A percentile compares a stretch with the other conserved stretches of the same genome.
Conservation (phyloP, 2,113 vertebrate species). For the Sinocyclocheilus anophthalmus region DNA sequence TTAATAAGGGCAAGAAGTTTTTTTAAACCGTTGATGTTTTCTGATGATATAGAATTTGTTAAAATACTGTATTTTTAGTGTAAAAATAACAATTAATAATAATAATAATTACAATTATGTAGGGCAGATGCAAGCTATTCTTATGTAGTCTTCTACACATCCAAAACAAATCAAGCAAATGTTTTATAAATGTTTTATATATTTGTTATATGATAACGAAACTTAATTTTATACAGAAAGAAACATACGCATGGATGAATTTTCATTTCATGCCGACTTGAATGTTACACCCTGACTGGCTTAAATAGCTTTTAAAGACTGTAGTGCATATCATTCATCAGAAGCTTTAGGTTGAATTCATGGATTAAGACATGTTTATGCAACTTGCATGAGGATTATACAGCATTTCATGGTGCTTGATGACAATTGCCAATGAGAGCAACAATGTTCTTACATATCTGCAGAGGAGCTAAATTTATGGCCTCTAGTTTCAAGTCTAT, state of each 20-base stretch:
- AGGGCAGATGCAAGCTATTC: not conserved
- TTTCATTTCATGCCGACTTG: too few species aligned
- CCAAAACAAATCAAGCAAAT: not conserved
- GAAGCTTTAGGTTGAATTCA: too few species aligned
- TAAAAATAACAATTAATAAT: not conserved
- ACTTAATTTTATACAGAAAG: too few species aligned
- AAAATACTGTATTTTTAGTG: not conserved
- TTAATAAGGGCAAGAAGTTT: not conserved
- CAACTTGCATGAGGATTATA: too few species aligned
- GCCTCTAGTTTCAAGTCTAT: not conserved
- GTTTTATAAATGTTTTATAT: not conserved
- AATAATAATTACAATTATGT: not conserved
- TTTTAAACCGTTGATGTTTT: too few species aligned
- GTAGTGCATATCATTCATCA: too few species aligned
- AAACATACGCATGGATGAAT: too few species aligned
- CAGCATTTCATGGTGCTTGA: not conserved
- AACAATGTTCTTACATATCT: not conserved
- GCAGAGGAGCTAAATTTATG: not conserved
- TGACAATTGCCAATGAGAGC: not conserved
- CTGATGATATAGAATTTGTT: not conserved
- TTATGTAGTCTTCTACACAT: not conserved
- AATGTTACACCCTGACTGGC: too few species aligned
- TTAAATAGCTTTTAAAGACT: too few species aligned
- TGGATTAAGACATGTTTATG: too few species aligned
- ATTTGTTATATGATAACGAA: too few species aligned